These are phyloP conservation scores for Tetranychus truncatus DNA, from an alignment of 2,888 invertebrate species.

Conservation along the genomic window DNA sequence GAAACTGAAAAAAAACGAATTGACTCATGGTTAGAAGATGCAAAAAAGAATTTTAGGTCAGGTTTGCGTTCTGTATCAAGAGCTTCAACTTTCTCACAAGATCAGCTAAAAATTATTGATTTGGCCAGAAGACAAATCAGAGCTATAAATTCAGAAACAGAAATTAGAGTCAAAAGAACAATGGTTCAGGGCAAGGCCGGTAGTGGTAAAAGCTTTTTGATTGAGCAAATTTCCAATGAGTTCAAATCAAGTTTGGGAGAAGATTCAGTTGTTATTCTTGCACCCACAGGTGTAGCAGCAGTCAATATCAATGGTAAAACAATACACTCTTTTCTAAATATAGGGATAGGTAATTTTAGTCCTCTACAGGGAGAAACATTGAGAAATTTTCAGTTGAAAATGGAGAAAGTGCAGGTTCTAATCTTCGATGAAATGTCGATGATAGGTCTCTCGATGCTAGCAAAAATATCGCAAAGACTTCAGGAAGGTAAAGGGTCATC, in stretches of 20 bases:
- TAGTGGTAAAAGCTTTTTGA: not conserved
- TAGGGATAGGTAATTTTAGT: accelerated
- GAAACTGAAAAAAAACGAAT: too few species aligned
- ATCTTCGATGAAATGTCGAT: conserved; percentile 10
- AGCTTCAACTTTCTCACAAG: too few species aligned
- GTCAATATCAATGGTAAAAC: conserved; percentile 5
- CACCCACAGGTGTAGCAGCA: conserved; percentile 7
- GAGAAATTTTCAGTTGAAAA: not conserved
- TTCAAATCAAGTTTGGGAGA: not conserved
- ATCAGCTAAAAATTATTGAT: too few species aligned
- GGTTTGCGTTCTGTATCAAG: too few species aligned
- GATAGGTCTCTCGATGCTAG: not conserved
- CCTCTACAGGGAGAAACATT: not conserved
- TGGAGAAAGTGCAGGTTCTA: not conserved
- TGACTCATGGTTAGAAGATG: too few species aligned
- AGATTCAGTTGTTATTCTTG: not conserved
- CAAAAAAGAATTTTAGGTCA: too few species aligned
- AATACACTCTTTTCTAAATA: not conserved
- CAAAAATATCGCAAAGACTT: not conserved
- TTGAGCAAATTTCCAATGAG: not conserved
- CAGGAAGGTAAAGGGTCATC: not conserved
- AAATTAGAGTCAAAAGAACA: not conserved
- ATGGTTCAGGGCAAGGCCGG: conserved; percentile 7
- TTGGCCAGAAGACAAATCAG: too few species aligned
- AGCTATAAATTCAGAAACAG: too few species aligned